phyloP scores from a whole-genome alignment of 2,888 invertebrate species.

The Pristionchus maxplancki region DNA sequence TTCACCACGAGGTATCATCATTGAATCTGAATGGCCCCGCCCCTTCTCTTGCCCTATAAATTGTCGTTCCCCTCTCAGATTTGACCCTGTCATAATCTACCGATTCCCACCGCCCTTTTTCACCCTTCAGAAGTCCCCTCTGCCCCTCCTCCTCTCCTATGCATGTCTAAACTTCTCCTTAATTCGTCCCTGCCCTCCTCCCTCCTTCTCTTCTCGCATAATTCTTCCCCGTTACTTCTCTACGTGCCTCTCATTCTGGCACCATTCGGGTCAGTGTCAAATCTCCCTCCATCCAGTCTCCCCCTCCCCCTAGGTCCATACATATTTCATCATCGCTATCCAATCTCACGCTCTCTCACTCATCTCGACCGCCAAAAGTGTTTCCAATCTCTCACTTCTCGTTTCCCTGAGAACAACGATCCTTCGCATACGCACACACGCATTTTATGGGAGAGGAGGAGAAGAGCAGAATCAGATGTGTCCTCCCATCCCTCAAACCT shows the following conservation, averaged over 20 bases:
- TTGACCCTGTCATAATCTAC: slow-evolving; percentile 1
- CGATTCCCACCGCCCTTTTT: not conserved
- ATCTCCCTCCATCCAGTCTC: not conserved
- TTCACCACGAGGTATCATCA: slow-evolving; percentile 23
- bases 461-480: slow-evolving; percentile 38
- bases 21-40: not conserved
- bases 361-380: slow-evolving; percentile 10
- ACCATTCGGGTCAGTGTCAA: not conserved
- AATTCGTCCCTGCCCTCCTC: not conserved
- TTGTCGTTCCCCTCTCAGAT: slow-evolving; percentile 5
- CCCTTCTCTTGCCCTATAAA: not conserved
- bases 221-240: not conserved
- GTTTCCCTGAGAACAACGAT: slow-evolving; percentile 17
- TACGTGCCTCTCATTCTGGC: not conserved
- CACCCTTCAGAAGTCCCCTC: not conserved
- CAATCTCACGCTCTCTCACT: not conserved
- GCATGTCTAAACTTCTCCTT: slow-evolving; percentile 37
- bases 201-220: slow-evolving; percentile 6
- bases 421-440: not conserved
- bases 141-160: slow-evolving; percentile 2
- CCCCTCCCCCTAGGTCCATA: not conserved
- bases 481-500: not conserved
- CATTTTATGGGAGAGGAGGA: slow-evolving; percentile 30
- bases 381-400: not conserved
- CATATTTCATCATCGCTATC: slow-evolving; percentile 25